Evolutionary conservation across 1,140 invertebrate genomes (phyloP), one percentile per base, ranked within the genome.

Genomic region (Drosophila rhopaloa): DNA sequence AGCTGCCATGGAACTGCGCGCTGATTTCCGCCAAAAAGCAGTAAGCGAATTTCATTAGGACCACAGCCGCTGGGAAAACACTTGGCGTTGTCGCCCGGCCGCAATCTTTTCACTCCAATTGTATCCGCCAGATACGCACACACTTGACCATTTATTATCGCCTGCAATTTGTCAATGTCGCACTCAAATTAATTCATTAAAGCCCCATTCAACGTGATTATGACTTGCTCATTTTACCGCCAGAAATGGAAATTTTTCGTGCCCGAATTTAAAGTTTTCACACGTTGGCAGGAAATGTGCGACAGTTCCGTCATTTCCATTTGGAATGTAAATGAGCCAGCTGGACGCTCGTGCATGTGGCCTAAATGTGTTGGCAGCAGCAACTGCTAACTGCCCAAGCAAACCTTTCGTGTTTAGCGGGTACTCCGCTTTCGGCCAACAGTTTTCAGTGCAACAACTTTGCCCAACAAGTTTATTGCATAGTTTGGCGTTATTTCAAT

Each of bases 321-420:
- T 78, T 73, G 58, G 76, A 63, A 86, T 86, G 79, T 70, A 82
- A 86, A 86, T 86, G 83, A 82, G 79, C 56, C 60, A 83, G 66
- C 71, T 73, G 55, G 51, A 35, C 62, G 40, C 38, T 53, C 56
- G 68, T 53, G 44, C 81, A 66, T 58, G 58, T 53, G 75, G 80
- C 56, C 53, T 8, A 79, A 68, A 67, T 46, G 54, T 61, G 60
- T 57, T 61, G 66, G 53, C 41, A 48, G 50, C 40, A 32, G 40
- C 46, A 19, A 77, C 57, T 41, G 57, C 70, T 76, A 54, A 24
- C 63, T 57, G 47, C 43, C 41, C 37, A 16, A 27, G 29, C 59
- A 68, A 68, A 68, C 29, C 35, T 43, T 71, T 51, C 51, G 63
- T 47, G 50, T 70, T 70, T 71, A 48, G 41, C 35, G 50, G 47